These are phyloP conservation scores for Hippolais icterina DNA, from an alignment of 2,113 vertebrate genomes.

Conservation along the genomic window DNA sequence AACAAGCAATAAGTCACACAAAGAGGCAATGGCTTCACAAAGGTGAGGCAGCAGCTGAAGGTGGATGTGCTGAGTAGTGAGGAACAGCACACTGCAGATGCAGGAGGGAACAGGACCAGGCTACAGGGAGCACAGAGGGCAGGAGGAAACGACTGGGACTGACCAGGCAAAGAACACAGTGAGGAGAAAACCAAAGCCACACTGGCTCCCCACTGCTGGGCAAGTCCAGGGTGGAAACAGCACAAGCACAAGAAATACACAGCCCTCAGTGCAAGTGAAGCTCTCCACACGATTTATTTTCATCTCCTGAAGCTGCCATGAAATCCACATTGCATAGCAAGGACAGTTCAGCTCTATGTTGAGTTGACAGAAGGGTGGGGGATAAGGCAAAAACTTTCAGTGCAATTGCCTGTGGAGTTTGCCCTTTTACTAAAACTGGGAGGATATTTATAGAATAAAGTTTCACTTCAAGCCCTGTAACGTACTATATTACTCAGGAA, in stretches of 20 bases:
- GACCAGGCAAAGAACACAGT: neutral
- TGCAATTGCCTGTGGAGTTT: neutral
- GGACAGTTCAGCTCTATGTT: neutral
- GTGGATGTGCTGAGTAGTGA: neutral
- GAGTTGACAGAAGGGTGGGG: neutral
- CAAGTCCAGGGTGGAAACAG: neutral
- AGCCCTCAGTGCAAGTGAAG: neutral
- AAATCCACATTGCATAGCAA: neutral
- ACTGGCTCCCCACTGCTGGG: neutral
- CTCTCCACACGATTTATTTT: too few species aligned
- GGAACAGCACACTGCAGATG: neutral
- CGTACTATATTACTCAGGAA: neutral
- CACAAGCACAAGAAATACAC: neutral
- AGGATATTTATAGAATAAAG: slow-evolving; percentile 38
- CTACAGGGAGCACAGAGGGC: neutral
- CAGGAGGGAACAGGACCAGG: neutral
- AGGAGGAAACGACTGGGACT: neutral
- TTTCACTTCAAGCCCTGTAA: slow-evolving; percentile 48
- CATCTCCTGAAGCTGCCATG: neutral
- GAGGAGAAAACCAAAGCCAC: neutral
- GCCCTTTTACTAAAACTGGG: neutral
- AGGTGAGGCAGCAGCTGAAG: neutral
- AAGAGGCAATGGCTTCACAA: neutral
- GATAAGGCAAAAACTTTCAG: neutral
- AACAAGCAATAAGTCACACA: neutral